A percentile compares a stretch with the other conserved stretches of the same genome.
These are phyloP conservation scores for Drosophila prolongata DNA, from an alignment of 2,888 invertebrate genomes.

Conservation along the genomic window DNA sequence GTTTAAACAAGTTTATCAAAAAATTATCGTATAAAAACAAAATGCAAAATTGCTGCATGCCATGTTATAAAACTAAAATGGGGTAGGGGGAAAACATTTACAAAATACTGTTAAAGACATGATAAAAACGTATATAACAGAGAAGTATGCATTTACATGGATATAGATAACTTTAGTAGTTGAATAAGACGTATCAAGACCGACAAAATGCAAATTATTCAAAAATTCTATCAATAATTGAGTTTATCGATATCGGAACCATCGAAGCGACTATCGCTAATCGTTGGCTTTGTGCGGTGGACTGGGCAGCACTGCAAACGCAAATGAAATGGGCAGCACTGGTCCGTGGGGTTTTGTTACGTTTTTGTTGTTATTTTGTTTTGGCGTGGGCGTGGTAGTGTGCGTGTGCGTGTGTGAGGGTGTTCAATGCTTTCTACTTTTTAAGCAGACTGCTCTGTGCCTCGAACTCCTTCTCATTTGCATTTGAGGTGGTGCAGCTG, in stretches of 20 bases:
- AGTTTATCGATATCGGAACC: slow-evolving; percentile 16
- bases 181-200: slow-evolving; percentile 21
- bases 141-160: slow-evolving; percentile 48
- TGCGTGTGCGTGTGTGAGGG: slow-evolving; percentile 12
- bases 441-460: slow-evolving; percentile 78
- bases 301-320: slow-evolving; percentile 66
- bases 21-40: slow-evolving; percentile 49
- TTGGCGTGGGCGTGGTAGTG: slow-evolving; percentile 1
- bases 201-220: slow-evolving; percentile 43
- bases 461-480: slow-evolving; percentile 80
- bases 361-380: not conserved
- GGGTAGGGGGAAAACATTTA: slow-evolving; percentile 56
- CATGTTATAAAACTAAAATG: slow-evolving; percentile 36
- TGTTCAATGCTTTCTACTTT: slow-evolving; percentile 44
- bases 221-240: slow-evolving; percentile 28
- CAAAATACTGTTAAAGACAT: slow-evolving; percentile 69
- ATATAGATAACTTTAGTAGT: slow-evolving; percentile 28
- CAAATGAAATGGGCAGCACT: slow-evolving; percentile 73
- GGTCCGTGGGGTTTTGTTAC: slow-evolving; percentile 12
- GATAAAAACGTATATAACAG: slow-evolving; percentile 45
- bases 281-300: slow-evolving; percentile 29
- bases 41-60: slow-evolving; percentile 71
- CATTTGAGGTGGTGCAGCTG: slow-evolving; percentile 71
- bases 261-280: slow-evolving; percentile 9
- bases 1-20: slow-evolving; percentile 29